Percentiles rank a stretch among this genome's conserved stretches.
Conservation (phyloP, 1,140 invertebrate species). For the Whitmania pigra region DNA sequence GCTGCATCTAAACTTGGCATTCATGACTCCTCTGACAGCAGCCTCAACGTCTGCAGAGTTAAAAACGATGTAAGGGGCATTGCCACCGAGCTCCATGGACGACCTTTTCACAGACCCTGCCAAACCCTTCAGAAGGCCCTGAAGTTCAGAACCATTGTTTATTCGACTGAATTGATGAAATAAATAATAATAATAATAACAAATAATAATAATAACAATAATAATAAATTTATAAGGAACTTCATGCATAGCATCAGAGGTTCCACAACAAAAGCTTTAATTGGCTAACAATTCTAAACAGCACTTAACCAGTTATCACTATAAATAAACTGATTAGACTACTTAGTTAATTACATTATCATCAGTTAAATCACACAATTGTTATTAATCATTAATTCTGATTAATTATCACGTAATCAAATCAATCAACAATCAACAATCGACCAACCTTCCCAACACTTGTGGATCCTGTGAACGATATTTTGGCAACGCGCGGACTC, state of each 20-base stretch:
- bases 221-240: too few species aligned
- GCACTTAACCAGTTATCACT: too few species aligned
- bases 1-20: conserved; percentile 85
- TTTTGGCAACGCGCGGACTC: conserved; percentile 65
- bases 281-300: too few species aligned
- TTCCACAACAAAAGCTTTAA: too few species aligned
- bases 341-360: too few species aligned
- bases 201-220: too few species aligned
- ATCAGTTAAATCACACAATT: too few species aligned
- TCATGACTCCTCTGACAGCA: conserved; percentile 72
- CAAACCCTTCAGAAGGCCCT: conserved; percentile 71
- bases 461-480: conserved; percentile 76
- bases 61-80: conserved; percentile 96
- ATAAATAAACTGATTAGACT: too few species aligned
- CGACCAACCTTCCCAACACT: conserved; percentile 41
- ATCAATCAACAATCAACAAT: neutral
- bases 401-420: too few species aligned
- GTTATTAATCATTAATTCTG: too few species aligned
- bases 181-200: too few species aligned
- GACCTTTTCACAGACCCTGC: conserved; percentile 75
- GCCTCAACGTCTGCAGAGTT: conserved; percentile 76
- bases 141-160: conserved; percentile 19
- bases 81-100: conserved; percentile 85
- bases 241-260: too few species aligned
- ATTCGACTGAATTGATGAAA: conserved; percentile 3